A percentile compares a stretch with the other conserved stretches of the same genome.
These are phyloP conservation scores for Calycopis cecrops DNA, from an alignment of 1,140 invertebrate species.

Conservation along the genomic window DNA sequence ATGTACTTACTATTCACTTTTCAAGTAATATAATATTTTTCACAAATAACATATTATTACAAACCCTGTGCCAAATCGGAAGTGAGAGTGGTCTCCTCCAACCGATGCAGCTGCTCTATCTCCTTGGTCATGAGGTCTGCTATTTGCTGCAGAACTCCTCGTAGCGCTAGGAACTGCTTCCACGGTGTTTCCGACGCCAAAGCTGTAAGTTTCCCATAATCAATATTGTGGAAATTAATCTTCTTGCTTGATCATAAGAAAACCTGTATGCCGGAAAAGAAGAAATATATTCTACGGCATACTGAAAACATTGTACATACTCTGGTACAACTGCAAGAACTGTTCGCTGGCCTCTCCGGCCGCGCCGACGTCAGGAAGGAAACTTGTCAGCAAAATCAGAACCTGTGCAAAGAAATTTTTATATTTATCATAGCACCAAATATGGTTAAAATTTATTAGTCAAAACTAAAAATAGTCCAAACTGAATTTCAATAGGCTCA, in stretches of 20 bases:
- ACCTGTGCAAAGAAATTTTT: slow-evolving; percentile 70
- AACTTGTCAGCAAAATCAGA: slow-evolving; percentile 90
- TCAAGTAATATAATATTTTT: too few species aligned
- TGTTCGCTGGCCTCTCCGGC: slow-evolving; percentile 95
- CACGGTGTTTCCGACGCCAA: slow-evolving; percentile 90
- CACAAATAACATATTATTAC: background rate
- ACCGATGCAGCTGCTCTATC: slow-evolving; percentile 88
- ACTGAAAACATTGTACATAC: slow-evolving; percentile 37
- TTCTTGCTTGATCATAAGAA: too few species aligned
- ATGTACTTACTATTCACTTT: too few species aligned
- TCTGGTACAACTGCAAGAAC: slow-evolving; percentile 91
- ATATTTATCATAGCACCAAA: too few species aligned
- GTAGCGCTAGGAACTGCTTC: slow-evolving; percentile 94
- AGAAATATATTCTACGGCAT: too few species aligned
- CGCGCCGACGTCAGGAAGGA: slow-evolving; percentile 87
- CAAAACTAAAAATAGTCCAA: too few species aligned
- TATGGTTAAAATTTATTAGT: too few species aligned
- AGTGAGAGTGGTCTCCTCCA: slow-evolving; percentile 94
- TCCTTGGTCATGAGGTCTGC: slow-evolving; percentile 91
- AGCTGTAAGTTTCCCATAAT: slow-evolving; percentile 40
- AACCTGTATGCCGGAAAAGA: too few species aligned
- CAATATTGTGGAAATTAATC: too few species aligned
- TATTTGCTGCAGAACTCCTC: slow-evolving; percentile 89
- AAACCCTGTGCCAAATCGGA: slow-evolving; percentile 94
- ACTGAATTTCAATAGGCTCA: too few species aligned